Percentiles rank a stretch among this genome's conserved stretches.
These are phyloP conservation scores for Pseudomugil gertrudae DNA, from an alignment of 2,797 vertebrate genomes.

Conservation along the genomic window DNA sequence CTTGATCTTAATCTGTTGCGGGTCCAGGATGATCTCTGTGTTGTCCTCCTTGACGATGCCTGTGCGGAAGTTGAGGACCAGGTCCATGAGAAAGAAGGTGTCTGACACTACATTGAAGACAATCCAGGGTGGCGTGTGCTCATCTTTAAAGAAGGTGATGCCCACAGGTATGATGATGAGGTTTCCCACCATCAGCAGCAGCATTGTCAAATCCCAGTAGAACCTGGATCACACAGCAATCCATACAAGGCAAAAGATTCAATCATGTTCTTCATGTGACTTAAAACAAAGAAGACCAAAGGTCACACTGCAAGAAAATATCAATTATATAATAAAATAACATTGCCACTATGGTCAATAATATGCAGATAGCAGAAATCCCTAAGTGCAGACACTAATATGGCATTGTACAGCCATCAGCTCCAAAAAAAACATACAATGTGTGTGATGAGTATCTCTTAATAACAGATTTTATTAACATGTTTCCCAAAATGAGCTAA, in stretches of 20 bases:
- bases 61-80: slow-evolving; percentile 98
- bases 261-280: not conserved
- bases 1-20: slow-evolving; percentile 95
- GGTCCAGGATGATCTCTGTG: slow-evolving; percentile 97
- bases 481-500: not conserved
- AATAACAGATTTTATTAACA: not conserved
- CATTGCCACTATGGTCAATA: not conserved
- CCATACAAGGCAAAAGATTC: not conserved
- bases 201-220: slow-evolving; percentile 99
- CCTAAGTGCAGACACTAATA: not conserved
- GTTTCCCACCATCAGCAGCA: slow-evolving; percentile 98
- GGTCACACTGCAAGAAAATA: not conserved
- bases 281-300: not conserved
- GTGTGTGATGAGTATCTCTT: not conserved
- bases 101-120: slow-evolving; percentile 99
- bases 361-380: not conserved
- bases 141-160: slow-evolving; percentile 99
- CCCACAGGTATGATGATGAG: slow-evolving; percentile 99
- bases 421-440: not conserved
- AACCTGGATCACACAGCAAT: slow-evolving; percentile 82
- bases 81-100: slow-evolving; percentile 98
- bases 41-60: slow-evolving; percentile 99
- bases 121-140: slow-evolving; percentile 98
- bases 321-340: not conserved
- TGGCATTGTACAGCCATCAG: not conserved